Conservation (phyloP, 2,888 invertebrate genomes). For the Phyto melanocephala region DNA sequence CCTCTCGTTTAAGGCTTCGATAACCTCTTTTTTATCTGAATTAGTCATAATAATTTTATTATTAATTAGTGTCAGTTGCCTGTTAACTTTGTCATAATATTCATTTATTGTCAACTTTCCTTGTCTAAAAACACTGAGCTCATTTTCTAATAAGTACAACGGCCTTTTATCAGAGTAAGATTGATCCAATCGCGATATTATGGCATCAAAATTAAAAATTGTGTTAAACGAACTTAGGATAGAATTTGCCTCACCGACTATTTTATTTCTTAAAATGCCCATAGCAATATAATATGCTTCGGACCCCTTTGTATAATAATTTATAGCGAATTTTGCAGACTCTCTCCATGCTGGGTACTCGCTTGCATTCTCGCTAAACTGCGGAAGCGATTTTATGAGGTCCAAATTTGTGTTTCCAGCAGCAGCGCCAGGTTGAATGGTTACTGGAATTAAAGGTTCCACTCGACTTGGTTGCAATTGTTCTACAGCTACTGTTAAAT, state of each 20-base stretch:
- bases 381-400: background rate
- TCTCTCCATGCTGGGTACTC: conserved; percentile 4
- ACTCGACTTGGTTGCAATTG: background rate
- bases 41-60: conserved; percentile 60
- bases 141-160: conserved; percentile 58
- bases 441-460: background rate
- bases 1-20: conserved; percentile 28
- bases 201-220: conserved; percentile 50
- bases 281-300: conserved; percentile 35
- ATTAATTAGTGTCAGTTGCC: conserved; percentile 50
- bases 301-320: background rate
- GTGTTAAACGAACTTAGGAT: conserved; percentile 49
- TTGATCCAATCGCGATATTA: conserved; percentile 54
- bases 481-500: background rate
- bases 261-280: conserved; percentile 43
- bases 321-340: background rate
- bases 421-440: background rate
- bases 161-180: conserved; percentile 59
- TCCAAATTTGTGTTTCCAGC: background rate
- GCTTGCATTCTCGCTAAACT: background rate
- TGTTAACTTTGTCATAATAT: conserved; percentile 57
- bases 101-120: conserved; percentile 51
- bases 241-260: conserved; percentile 43
- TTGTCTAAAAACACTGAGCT: conserved; percentile 62
- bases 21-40: conserved; percentile 38